A percentile compares a stretch with the other conserved stretches of the same genome.
Evolutionary conservation across 1,140 invertebrate genomes (phyloP).

Genomic region (Camponotus pennsylvanicus): DNA sequence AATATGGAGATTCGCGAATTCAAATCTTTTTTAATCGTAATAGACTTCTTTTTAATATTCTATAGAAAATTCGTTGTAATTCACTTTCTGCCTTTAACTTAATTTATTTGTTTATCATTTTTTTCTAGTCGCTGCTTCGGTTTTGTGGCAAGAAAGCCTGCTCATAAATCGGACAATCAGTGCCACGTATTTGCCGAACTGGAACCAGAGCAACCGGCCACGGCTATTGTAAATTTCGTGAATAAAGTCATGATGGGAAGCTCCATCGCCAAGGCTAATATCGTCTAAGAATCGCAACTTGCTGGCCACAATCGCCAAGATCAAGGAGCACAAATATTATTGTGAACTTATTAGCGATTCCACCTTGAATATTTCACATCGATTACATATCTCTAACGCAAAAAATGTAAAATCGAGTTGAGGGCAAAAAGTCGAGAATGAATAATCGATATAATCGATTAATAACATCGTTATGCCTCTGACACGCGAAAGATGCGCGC

Average conservation of each 20-base stretch:
- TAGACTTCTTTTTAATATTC: background rate
- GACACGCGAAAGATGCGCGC: background rate
- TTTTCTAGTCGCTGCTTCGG: conserved; percentile 93
- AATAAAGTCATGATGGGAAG: conserved; percentile 94
- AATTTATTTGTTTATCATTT: conserved; percentile 4
- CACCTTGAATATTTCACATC: conserved; percentile 16
- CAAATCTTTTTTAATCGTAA: no score
- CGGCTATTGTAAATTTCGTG: conserved; percentile 98
- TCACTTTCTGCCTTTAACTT: background rate
- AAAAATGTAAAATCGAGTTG: conserved; percentile 12
- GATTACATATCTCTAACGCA: conserved; percentile 39
- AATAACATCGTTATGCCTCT: background rate
- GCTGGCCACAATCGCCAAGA: conserved; percentile 5
- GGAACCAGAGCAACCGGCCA: conserved; percentile 97
- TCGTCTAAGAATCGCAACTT: conserved; percentile 82
- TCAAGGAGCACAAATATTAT: conserved; percentile 44
- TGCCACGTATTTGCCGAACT: conserved; percentile 98
- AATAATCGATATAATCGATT: conserved; percentile 30
- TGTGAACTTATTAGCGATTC: conserved; percentile 18
- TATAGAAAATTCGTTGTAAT: background rate
- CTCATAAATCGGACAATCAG: conserved; percentile 94
- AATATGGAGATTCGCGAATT: no score
- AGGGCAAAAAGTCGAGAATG: conserved; percentile 4
- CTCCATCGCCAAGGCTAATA: conserved; percentile 86
- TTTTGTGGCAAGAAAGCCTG: conserved; percentile 96